Base-by-base conservation (phyloP, 2,113 vertebrate genomes). In the Puma concolor region DNA sequence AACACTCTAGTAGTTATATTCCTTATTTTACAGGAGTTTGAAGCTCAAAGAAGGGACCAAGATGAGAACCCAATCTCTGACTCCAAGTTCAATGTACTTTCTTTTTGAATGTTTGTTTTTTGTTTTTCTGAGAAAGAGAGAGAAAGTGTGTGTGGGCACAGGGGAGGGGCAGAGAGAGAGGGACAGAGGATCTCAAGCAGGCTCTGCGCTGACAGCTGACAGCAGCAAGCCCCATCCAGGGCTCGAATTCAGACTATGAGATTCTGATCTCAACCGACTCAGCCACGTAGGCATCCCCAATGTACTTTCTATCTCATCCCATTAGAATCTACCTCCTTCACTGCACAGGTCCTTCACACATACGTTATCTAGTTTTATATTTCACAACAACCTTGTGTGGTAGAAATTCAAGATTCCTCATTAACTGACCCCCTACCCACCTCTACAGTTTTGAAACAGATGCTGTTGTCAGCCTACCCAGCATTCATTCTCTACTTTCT, bases 401-500 rank as follows among this genome's bases (percentile, higher is more conserved):
- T 7, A 87, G 19, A 96, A 15, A 92, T 50, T 91, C 67, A 86
- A 48, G 71, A 80, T 81, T 88, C n/a, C 19, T 92, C 67, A 48
- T 44, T 15, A 96, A 94, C 27, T 72, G 66, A 9, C 71, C 63
- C 23, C 52, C 33, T 88, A 50, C 27, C n/a, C 83, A 66, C 23
- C 86, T 90, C 88, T 60, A 91, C 15, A 91, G 83, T 91, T 96
- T 48, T 94, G 50, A 96, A 93, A 93, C 16, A 23, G 31, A 72
- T 33, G n/a, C 57, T 66, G 6, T 13, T 92, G 44, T 41, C 67
- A 88, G 27, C 16, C 41, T 50, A 66, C 7, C 14, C 9, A 89
- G 23, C 21, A 96, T 77, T 36, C 57, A 69, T 63, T 81, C 44
- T 25, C 71, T 63, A 79, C 33, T 67, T 80, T 60, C 36, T 63